Evolutionary conservation across 2,888 invertebrate genomes (phyloP), one percentile per base, ranked within the genome.

Genomic region (Macrophya alboannulata): DNA sequence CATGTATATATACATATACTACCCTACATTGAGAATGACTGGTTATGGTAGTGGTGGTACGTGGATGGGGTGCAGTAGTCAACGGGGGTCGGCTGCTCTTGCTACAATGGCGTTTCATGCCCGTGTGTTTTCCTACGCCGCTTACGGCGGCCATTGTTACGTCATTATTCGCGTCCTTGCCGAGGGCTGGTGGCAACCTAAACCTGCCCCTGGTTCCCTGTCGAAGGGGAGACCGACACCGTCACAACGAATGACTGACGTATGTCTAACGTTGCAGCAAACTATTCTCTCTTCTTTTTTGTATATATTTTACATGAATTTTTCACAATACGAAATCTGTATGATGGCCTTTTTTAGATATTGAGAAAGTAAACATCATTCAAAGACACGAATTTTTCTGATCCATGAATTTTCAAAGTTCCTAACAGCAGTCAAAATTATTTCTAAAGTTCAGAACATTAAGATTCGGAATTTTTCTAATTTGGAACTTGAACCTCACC

Each of bases 71-170:
- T 81, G 62, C 81, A 59, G 81, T 43, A 48, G 45, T 79, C 55
- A 40, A 21, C 43, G 81, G 81, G 81, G 81, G 59, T 81, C 81
- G 81, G 21, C 15, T 12, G 31, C 12, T 10, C 48, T 55, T 48
- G 48, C 51, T 55, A 83, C 83, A 83, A 83, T 83, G 83, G 83
- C 83, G 83, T 83, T 83, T 48, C 91, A 92, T 37, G 88, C 90
- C 88, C 88, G 90, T 84, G 85, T 92, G 91, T 92, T 92, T 91
- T 91, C 68, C 48, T 90, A 87, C 88, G 88, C 85, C 62, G 90
- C 89, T 90, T 90, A 88, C 88, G 90, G 90, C 91, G 87, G 90
- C 92, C 92, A 93, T 93, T 93, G 93, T 93, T 93, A 90, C 92
- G 91, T 93, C 92, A 92, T 93, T 93, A 93, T 92, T 93, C 92